Evolutionary conservation across 2,797 vertebrate genomes (phyloP).

Genomic region (Gobionotothen gibberifrons): DNA sequence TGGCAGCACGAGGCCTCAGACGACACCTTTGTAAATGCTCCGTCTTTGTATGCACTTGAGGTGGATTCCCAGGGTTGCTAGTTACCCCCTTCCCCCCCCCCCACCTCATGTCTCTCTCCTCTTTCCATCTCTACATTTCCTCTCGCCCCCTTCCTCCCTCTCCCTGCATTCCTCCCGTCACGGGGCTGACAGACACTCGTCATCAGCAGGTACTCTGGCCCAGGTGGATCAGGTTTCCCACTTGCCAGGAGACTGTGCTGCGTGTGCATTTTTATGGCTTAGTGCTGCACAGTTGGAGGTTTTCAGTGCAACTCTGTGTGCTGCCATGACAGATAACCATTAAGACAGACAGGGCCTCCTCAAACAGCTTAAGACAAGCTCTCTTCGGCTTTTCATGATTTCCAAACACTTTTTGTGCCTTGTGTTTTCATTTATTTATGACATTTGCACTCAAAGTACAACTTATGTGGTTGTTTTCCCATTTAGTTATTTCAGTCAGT

Average conservation of each 20-base stretch:
- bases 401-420: conserved; percentile 7
- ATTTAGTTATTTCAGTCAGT: background rate
- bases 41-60: conserved; percentile 42
- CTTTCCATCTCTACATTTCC: conserved; percentile 39
- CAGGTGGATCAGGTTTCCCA: conserved; percentile 78
- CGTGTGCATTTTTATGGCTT: conserved; percentile 74
- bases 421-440: conserved; percentile 15
- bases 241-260: conserved; percentile 72
- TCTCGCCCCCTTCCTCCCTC: conserved; percentile 20
- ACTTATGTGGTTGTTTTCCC: background rate
- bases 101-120: conserved; percentile 16
- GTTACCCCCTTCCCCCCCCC: background rate
- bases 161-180: conserved; percentile 69
- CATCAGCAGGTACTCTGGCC: conserved; percentile 79
- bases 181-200: conserved; percentile 78
- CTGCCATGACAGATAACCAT: conserved; percentile 65
- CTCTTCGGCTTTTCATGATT: conserved; percentile 14
- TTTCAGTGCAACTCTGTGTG: conserved; percentile 56
- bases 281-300: conserved; percentile 66
- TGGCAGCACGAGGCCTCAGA: conserved; percentile 35
- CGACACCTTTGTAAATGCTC: conserved; percentile 53
- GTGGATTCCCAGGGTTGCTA: conserved; percentile 46
- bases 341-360: conserved; percentile 40
- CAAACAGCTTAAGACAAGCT: conserved; percentile 49
- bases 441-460: conserved; percentile 28